Base-by-base conservation (phyloP, 1,140 invertebrate genomes). In the Agrypnia vestita region DNA sequence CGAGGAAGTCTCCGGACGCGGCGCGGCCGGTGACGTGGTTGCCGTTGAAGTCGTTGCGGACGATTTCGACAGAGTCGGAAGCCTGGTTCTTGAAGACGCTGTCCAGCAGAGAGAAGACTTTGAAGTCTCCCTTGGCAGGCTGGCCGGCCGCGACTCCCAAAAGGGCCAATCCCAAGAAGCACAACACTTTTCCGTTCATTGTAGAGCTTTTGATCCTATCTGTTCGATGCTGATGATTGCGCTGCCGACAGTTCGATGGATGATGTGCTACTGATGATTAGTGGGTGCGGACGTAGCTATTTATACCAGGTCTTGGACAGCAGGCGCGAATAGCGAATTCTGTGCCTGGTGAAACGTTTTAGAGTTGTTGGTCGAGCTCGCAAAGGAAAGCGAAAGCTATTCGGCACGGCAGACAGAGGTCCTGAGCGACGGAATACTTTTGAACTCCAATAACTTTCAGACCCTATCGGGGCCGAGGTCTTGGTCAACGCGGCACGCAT, bases 91-190 rank as follows among this genome's bases (percentile, higher is more conserved):
- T 93, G 87, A 95, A 92, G 83, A 95, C 91, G 85, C 92, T 92
- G 86, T 95, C 94, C 84, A 96, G 88, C 62, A 96, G 91, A 71
- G 93, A 93, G 86, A 95, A 92, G 62, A 95, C 92, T 85, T 94
- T 95, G 87, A 93, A 94, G 87, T 96, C 91, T 80, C 89, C 89
- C 84, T 92, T 92, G n/a, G 91, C 88, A 13, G 92, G 92, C 80
- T 92, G 91, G 51, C 91, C 91, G 53, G 88, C 85, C 9, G 90
- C 89, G 59, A 91, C 84, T 55, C 91, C 90, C 73, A 91, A 87
- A 73, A 92, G 78, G 61, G 87, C 87, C 25, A 90, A 80, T 72
- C 85, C 86, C 69, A 91, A 76, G 73, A 91, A 82, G 83, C 85
- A 89, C 85, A 89, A 85, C 82, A 89, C 86, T 88, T 88, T 90